Evolutionary conservation across 2,797 vertebrate genomes (phyloP).

Genomic region (Sandelia bainsii): DNA sequence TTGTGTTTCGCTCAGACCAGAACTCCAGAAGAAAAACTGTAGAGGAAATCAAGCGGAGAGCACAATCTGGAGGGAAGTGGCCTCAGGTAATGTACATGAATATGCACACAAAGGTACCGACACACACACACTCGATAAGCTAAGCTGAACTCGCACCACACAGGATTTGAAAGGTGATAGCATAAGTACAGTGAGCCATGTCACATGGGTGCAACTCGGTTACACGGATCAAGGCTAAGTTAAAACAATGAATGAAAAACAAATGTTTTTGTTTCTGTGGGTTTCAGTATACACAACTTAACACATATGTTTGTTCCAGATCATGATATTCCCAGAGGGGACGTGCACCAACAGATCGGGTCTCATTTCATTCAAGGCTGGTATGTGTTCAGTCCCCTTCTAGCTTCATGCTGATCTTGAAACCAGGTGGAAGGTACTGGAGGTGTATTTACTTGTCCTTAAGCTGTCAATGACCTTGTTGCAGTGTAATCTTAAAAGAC

Average conservation of each 20-base stretch:
- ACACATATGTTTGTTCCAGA: conserved; percentile 79
- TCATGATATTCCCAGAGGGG: conserved; percentile 99
- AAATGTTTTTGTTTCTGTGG: background rate
- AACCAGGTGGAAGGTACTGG: conserved; percentile 1
- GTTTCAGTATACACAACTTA: background rate
- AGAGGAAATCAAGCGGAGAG: conserved; percentile 92
- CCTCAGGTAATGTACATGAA: conserved; percentile 88
- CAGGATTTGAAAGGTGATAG: background rate
- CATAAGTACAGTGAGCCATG: background rate
- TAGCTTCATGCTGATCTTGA: conserved; percentile 14
- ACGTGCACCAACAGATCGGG: conserved; percentile 98
- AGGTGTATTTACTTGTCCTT: background rate
- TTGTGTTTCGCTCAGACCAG: conserved; percentile 94
- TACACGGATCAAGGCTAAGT: background rate
- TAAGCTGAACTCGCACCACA: background rate
- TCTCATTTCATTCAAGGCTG: conserved; percentile 96
- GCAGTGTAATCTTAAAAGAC: no score
- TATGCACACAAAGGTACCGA: background rate
- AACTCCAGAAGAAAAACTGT: conserved; percentile 95
- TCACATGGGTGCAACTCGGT: background rate
- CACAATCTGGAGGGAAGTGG: conserved; percentile 90
- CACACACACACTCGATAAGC: background rate
- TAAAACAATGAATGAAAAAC: background rate
- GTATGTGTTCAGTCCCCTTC: conserved; percentile 81
- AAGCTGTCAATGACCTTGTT: no score